Base-by-base conservation (phyloP, 1,140 invertebrate genomes). In the Aphaenogaster floridana region DNA sequence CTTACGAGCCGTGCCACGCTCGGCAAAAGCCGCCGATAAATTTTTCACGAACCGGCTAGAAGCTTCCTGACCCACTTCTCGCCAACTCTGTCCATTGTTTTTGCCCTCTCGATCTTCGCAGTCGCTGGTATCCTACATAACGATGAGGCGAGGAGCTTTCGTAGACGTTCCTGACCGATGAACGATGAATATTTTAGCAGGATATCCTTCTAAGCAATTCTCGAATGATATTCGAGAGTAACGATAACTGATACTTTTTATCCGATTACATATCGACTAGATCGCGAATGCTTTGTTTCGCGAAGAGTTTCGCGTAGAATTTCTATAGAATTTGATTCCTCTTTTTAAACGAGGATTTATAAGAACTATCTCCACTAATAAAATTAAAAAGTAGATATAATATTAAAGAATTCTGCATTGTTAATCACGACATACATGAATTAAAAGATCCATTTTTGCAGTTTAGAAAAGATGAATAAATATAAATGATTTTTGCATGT, bases 141-240 rank as follows among this genome's bases (percentile, higher is more conserved):
- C 80, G 34, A 76, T 17, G 17, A 61, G 28, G 28, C 69, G 6
- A 84, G 54, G 13, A 59, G 39, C 64, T 72, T 21, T 36, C 6
- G 68, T 42, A 11, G n/a, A 9, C 52, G 13, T 13, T 1, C 15
- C 13, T 81, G 79, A 45, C 64, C 66, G 52, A 57, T 13, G 34
- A 52, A n/a, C 77, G 77, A 79, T 83, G 69, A 74, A 84, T 74
- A 74, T 84, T 83, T 84, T 84, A 84, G 8, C 54, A 8, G n/a
- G 39, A 39, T 74, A 76, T 74, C 48, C 15, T 5, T 39, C 6
- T 21, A n/a, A 36, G 42, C 2, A 48, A 61, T 48, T 34, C 39
- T 50, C 9, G 6, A 74, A 59, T 84, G 69, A 76, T 50, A 74
- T 76, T 48, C 34, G 54, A 69, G 21, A 74, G 7, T 34, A 76